A percentile compares a stretch with the other conserved stretches of the same genome.
phyloP scores from a whole-genome alignment of 2,888 invertebrate genomes.

The Amphipyra tragopoginis region DNA sequence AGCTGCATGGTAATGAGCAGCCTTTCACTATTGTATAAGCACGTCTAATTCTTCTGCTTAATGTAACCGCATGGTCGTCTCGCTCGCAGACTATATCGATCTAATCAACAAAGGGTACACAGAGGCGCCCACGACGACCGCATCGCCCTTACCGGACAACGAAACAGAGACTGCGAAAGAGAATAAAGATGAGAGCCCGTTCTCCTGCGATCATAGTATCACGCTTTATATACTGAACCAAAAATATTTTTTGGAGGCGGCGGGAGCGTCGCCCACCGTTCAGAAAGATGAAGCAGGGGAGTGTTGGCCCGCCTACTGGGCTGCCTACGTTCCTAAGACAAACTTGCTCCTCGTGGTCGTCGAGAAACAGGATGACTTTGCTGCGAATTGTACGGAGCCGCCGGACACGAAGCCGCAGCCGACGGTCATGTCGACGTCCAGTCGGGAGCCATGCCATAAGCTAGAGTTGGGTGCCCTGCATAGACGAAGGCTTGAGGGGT shows the following conservation, averaged over 20 bases:
- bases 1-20: slow-evolving; percentile 50
- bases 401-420: slow-evolving; percentile 90
- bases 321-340: slow-evolving; percentile 93
- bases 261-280: slow-evolving; percentile 74
- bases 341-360: slow-evolving; percentile 94
- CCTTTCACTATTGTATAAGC: slow-evolving; percentile 51
- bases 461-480: slow-evolving; percentile 92
- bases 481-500: slow-evolving; percentile 92
- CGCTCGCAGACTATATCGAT: slow-evolving; percentile 74
- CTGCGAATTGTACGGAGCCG: slow-evolving; percentile 83
- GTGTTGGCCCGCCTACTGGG: slow-evolving; percentile 90
- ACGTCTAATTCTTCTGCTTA: slow-evolving; percentile 77
- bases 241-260: slow-evolving; percentile 81
- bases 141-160: slow-evolving; percentile 61
- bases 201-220: slow-evolving; percentile 93
- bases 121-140: slow-evolving; percentile 67
- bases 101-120: slow-evolving; percentile 65
- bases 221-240: slow-evolving; percentile 93
- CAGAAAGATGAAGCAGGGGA: slow-evolving; percentile 70
- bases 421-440: slow-evolving; percentile 77
- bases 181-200: slow-evolving; percentile 80
- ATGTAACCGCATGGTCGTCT: slow-evolving; percentile 79
- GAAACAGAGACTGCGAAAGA: slow-evolving; percentile 76
- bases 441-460: slow-evolving; percentile 93
- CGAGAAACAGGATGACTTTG: slow-evolving; percentile 78